Evolutionary conservation across 2,797 vertebrate species (phyloP).

Genomic region (Okamejei kenojei): DNA sequence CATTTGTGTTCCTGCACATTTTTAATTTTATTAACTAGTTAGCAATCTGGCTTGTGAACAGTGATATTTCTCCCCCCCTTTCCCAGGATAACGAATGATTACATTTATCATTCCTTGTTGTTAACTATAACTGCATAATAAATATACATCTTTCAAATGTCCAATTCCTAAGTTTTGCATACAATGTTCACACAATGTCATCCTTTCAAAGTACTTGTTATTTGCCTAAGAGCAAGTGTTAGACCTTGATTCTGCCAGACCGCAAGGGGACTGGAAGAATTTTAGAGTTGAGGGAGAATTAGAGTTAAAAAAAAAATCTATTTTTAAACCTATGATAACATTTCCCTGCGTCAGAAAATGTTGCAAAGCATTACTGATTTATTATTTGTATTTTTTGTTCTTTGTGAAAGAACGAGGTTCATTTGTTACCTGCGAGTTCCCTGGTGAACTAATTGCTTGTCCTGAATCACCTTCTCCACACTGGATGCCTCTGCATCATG

Average conservation of each 20-base stretch:
- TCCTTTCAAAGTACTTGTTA: neutral
- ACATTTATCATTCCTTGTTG: neutral
- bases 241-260: neutral
- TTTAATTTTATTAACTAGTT: neutral
- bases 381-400: slow-evolving; percentile 25
- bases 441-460: slow-evolving; percentile 17
- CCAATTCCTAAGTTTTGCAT: neutral
- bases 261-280: slow-evolving; percentile 15
- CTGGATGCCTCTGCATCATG: neutral
- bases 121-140: neutral
- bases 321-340: slow-evolving; percentile 21
- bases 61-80: neutral
- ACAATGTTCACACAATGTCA: neutral
- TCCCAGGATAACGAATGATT: neutral
- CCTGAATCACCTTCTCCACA: slow-evolving; percentile 28
- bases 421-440: slow-evolving; percentile 19
- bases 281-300: slow-evolving; percentile 16
- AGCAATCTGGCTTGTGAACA: neutral
- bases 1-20: neutral
- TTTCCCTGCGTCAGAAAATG: slow-evolving; percentile 14
- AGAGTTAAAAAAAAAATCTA: slow-evolving; percentile 3
- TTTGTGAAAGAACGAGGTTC: slow-evolving; percentile 23
- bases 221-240: slow-evolving; percentile 17
- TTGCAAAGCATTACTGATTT: slow-evolving; percentile 33
- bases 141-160: neutral